Evolutionary conservation across 2,888 invertebrate species (phyloP), one percentile per base, ranked within the genome.

Genomic region (Aethes cnicana): DNA sequence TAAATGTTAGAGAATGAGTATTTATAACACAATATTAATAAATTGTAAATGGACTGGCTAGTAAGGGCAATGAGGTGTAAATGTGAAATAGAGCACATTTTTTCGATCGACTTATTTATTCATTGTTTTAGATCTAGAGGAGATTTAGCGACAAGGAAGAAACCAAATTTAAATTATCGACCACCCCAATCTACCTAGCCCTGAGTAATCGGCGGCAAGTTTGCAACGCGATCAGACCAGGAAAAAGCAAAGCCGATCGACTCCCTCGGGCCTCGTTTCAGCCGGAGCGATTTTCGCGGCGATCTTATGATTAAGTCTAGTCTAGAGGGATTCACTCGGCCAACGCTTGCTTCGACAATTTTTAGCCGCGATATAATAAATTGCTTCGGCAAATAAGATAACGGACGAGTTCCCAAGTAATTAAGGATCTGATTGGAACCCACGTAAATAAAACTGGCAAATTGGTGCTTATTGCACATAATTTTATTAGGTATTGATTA

Each of bases 241-340:
- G 60, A 64, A 72, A 66, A 69, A 79, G 76, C 71, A 72, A 77
- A 82, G 76, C 77, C 72, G 81, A 79, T 82, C 72, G 74, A 69
- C 48, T 77, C 85, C 80, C 85, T 25, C 18, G 85, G 81, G 86
- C 55, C 86, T 87, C 84, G 86, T 89, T 87, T 80, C 67, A 74
- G 70, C 72, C 69, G 75, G 70, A 84, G 79, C 85, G 84, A 83
- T 86, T 84, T 79, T 83, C 82, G 81, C 83, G 78, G 78, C 84
- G 80, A 79, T 86, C 83, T 85, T 87, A 87, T 88, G 85, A 88
- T 89, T 88, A 86, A 88, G 82, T 79, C 82, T 74, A 78, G 69
- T 80, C 88, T 81, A 59, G 69, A 64, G 87, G 86, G 88, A 85
- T 68, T 81, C 63, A 69, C 68, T 69, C 69, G 73, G 54, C 61